A percentile compares a stretch with the other conserved stretches of the same genome.
phyloP scores from a whole-genome alignment of 2,113 vertebrate genomes.

The Tylochromis polylepis region DNA sequence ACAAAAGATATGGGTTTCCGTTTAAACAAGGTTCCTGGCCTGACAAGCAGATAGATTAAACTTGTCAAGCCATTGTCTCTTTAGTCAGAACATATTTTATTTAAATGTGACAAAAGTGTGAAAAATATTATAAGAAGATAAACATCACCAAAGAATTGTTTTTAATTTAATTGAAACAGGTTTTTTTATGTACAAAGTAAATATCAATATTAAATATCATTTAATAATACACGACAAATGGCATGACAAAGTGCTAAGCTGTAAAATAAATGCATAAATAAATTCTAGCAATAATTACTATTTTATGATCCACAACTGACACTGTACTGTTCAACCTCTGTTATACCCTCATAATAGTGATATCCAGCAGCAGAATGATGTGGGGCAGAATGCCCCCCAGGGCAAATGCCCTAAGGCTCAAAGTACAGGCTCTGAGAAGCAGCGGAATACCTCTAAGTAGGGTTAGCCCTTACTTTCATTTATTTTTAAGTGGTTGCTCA shows the following conservation, averaged over 20 bases:
- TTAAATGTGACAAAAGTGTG: too few species aligned
- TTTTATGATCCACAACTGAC: neutral
- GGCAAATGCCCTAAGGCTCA: neutral
- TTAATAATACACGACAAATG: neutral
- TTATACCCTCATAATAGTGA: neutral
- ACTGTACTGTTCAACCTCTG: neutral
- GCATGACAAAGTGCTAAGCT: neutral
- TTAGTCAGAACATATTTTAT: neutral
- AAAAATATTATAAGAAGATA: neutral
- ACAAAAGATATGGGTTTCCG: conserved; percentile 18
- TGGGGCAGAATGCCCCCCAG: neutral
- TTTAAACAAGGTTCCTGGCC: conserved; percentile 4
- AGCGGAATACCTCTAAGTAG: neutral
- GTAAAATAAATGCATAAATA: neutral
- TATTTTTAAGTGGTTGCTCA: neutral
- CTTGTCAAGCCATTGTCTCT: neutral
- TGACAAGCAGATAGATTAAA: neutral
- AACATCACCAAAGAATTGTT: neutral
- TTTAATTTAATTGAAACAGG: neutral
- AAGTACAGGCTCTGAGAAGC: neutral
- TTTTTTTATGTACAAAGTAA: neutral
- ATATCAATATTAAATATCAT: neutral
- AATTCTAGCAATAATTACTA: neutral
- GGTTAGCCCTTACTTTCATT: neutral
- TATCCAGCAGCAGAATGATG: neutral